Evolutionary conservation across 2,888 invertebrate species (phyloP).

Genomic region (Torymus tubicola): DNA sequence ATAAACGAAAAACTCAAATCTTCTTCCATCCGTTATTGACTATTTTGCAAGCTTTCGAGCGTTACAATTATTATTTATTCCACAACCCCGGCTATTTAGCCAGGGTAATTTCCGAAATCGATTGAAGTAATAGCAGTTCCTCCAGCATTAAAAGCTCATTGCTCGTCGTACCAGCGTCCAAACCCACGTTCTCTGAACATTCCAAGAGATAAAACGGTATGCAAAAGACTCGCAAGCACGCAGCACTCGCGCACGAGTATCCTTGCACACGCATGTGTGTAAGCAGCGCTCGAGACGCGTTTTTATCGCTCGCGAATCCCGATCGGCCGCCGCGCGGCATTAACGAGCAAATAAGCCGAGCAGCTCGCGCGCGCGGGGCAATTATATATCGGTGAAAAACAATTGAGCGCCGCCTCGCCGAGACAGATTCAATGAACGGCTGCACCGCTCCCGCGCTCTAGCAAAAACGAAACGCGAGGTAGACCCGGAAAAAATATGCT

Average conservation of each 20-base stretch:
- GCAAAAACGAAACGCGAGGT: constrained; percentile 18
- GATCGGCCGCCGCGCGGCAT: constrained; percentile 16
- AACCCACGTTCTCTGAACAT: background rate
- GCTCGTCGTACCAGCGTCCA: too few relatives aligned
- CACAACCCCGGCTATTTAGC: too few relatives aligned
- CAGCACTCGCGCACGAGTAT: too few relatives aligned
- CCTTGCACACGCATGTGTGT: too few relatives aligned
- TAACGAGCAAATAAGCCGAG: constrained; percentile 48
- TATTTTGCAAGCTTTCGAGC: too few relatives aligned
- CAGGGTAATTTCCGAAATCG: constrained; percentile 3
- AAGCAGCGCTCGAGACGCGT: constrained; percentile 22
- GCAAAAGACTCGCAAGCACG: constrained; percentile 7
- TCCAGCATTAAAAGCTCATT: background rate
- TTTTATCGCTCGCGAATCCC: constrained; percentile 42
- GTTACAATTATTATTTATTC: too few relatives aligned
- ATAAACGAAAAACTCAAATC: too few relatives aligned
- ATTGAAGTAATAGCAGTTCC: constrained; percentile 7
- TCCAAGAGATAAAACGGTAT: constrained; percentile 12
- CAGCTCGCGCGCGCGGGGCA: constrained; percentile 2
- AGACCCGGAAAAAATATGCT: background rate
- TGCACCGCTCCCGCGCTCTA: background rate
- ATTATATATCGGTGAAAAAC: constrained; percentile 47
- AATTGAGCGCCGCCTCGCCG: constrained; percentile 40
- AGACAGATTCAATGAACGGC: constrained; percentile 8
- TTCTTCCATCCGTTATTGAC: too few relatives aligned